These are phyloP conservation scores for Maniola hyperantus DNA, from an alignment of 2,888 invertebrate species.

Conservation along the genomic window DNA sequence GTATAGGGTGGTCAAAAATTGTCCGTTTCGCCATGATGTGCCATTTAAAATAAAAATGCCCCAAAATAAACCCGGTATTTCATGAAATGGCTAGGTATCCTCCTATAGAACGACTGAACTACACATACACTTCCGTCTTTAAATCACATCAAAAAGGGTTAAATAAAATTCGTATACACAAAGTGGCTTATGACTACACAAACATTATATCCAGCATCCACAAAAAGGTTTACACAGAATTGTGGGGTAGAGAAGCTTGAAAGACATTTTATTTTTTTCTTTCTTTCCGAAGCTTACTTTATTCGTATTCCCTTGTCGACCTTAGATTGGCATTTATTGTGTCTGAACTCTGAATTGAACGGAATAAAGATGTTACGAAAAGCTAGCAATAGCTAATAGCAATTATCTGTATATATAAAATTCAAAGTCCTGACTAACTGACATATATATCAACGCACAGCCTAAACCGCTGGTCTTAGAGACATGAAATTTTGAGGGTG, in stretches of 20 bases:
- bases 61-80: no score
- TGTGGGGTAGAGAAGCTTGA: conserved; percentile 17
- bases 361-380: conserved; percentile 15
- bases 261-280: conserved; percentile 23
- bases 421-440: no score
- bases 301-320: conserved; percentile 21
- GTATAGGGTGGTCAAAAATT: no score
- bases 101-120: no score
- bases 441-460: no score
- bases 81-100: no score
- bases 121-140: neutral
- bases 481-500: no score
- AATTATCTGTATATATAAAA: no score
- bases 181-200: conserved; percentile 17
- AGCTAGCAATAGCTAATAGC: conserved; percentile 7
- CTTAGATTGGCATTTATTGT: conserved; percentile 24
- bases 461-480: no score
- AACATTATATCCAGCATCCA: conserved; percentile 9
- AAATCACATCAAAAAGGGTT: neutral
- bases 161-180: conserved; percentile 3
- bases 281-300: conserved; percentile 14
- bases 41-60: no score
- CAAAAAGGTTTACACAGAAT: conserved; percentile 19
- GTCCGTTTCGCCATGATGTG: no score
- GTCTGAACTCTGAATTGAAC: conserved; percentile 15